Evolutionary conservation across 1,140 invertebrate genomes (phyloP).

Genomic region (Hormaphis cornu): DNA sequence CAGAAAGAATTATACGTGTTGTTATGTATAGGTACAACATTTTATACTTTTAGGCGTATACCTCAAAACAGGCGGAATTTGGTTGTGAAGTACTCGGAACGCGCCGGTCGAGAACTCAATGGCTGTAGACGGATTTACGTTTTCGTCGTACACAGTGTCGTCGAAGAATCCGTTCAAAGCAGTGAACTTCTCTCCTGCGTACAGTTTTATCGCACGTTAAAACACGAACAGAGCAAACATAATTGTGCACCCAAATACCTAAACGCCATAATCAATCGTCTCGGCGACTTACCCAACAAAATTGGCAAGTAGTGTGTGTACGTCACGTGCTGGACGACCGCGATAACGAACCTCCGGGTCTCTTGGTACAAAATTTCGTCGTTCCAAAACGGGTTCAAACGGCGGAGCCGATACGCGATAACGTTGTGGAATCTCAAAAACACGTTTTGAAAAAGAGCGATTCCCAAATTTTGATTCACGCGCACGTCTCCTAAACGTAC

Average conservation of each 20-base stretch:
- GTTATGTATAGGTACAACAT: background rate
- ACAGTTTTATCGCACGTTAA: background rate
- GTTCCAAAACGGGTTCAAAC: conserved; percentile 60
- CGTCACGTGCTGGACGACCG: conserved; percentile 79
- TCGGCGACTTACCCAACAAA: conserved; percentile 51
- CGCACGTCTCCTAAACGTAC: conserved; percentile 44
- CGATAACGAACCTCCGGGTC: conserved; percentile 69
- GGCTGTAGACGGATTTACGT: background rate
- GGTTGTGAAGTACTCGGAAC: background rate
- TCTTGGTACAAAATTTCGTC: conserved; percentile 73
- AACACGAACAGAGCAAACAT: background rate
- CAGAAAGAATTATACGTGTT: too few relatives aligned
- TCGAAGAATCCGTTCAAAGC: background rate
- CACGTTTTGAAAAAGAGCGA: conserved; percentile 72
- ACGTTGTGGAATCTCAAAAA: conserved; percentile 85
- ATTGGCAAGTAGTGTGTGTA: conserved; percentile 78
- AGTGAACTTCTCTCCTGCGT: background rate
- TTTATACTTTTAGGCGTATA: too few relatives aligned
- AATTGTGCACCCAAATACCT: too few relatives aligned
- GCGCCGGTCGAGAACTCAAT: background rate
- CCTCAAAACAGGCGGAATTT: background rate
- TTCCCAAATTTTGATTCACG: conserved; percentile 63
- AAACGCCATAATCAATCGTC: too few relatives aligned
- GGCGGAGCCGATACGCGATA: conserved; percentile 54
- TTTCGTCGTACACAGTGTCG: background rate